Evolutionary conservation across 2,888 invertebrate genomes (phyloP).

Genomic region (Stomorhina lunata): DNA sequence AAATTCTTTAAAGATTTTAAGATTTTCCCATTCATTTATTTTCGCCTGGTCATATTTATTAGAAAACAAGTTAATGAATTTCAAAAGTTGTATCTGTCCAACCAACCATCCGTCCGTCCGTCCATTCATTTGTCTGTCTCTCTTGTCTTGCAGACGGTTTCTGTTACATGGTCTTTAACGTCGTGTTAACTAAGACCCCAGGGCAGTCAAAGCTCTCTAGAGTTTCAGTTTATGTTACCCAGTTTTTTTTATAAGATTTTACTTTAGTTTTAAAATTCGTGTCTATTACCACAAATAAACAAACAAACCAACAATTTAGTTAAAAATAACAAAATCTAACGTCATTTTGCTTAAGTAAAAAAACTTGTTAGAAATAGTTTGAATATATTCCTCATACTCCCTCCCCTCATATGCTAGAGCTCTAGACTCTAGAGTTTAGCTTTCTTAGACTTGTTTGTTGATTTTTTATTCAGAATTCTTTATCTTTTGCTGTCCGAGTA

Average conservation of each 20-base stretch:
- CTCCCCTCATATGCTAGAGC: too few relatives aligned
- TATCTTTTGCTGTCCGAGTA: neutral
- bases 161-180: constrained; percentile 16
- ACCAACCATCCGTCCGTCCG: too few relatives aligned
- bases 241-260: constrained; percentile 29
- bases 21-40: neutral
- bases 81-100: neutral
- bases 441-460: neutral
- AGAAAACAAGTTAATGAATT: constrained; percentile 34
- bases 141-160: constrained; percentile 17
- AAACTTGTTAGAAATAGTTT: neutral
- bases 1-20: too few relatives aligned
- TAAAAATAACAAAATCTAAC: constrained; percentile 26
- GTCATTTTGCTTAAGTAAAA: constrained; percentile 33
- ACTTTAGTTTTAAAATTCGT: constrained; percentile 22
- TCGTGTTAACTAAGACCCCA: constrained; percentile 20
- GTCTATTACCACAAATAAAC: neutral
- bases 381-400: neutral
- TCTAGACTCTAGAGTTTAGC: too few relatives aligned
- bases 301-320: constrained; percentile 1
- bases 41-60: neutral
- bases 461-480: neutral
- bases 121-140: constrained; percentile 16
- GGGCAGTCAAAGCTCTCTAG: constrained; percentile 22
- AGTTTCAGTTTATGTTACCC: constrained; percentile 20